Evolutionary conservation across 2,888 invertebrate genomes (phyloP), one percentile per base, ranked within the genome.

Genomic region (Cosmia trapezina): DNA sequence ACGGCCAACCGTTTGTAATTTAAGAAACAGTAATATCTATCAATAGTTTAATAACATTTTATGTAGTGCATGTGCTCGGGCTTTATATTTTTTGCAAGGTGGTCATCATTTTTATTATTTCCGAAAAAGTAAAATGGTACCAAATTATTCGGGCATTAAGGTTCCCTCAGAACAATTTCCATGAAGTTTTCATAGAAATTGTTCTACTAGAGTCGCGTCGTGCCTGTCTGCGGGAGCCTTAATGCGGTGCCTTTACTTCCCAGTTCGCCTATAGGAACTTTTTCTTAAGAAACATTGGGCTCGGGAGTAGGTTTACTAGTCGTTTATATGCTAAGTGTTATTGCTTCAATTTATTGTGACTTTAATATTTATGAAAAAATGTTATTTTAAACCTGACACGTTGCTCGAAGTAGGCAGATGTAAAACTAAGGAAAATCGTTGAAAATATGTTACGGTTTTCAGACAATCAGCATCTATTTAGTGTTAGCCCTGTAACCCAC

Each of bases 11-110:
- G 63, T 83, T 85, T 78, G 73, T 80, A 83, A 83, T 83, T 76
- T 76, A 59, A 80, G 72, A 73, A 80, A 84, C 77, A 76, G 85
- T 85, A 84, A 83, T 79, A 81, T 80, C 73, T 75, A 83, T 83
- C 59, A 74, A 57, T 73, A 64, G 56, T 74, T 70, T 74, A 73
- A 80, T 80, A 66, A 80, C 53, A 80, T 80, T 75, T 80, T 64
- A 78, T 80, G 56, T 76, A 54, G 67, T 73, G 70, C 70, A 73
- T 75, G 22, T 43, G 57, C 7, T 54, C 47, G 37, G 19, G 47
- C 43, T 75, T 54, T 47, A 11, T 19, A 37, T 70, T 84, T 75
- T 70, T 73, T 81, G 74, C 61, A 59, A 33, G 9, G 11, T 22
- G 12, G n/a, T 62, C 41, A 17, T 69, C 14, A n/a, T 73, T 73